Evolutionary conservation across 2,113 vertebrate genomes (phyloP), one percentile per base, ranked within the genome.

Genomic region (Caracal caracal): DNA sequence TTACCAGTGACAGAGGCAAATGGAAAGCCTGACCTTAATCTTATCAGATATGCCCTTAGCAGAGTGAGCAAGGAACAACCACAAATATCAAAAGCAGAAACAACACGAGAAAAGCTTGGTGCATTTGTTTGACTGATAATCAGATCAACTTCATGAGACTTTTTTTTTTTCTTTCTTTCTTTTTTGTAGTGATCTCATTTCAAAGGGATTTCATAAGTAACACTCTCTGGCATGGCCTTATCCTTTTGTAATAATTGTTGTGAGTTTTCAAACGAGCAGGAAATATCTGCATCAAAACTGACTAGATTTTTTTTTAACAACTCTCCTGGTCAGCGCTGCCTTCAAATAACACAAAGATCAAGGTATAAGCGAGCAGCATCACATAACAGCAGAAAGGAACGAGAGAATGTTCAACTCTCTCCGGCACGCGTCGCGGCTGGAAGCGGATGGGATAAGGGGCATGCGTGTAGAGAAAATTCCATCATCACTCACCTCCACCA

Each of bases 1-100:
- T 96, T 92, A 83, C 93, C 95, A 96, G 33, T 47, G 53, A 93
- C 61, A 92, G 43, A 90, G 71, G 53, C 79, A 93, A 94, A 89
- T 47, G 35, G n/a, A 78, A 85, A 85, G 19, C 76, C 8, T 0
- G 16, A 83, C 24, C 71, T 78, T 35, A 75, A 26, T 83, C 35
- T 84, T 95, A 87, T 71, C 56, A 76, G 51, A 79, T 75, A 15
- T 71, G 33, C 61, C 37, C 82, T 83, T 70, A 71, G 89, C 70
- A 85, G 51, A 81, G 33, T 65, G 40, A 95, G 28, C 56, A 80
- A 78, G 43, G 19, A 96, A 73, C 6, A 59, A n/a, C 7, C 73
- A 71, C 61, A 81, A 70, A 87, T 70, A 93, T 40, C 61, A 47
- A 53, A 73, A 75, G 73, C 43, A 96, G 61, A 86, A 88, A 66